Evolutionary conservation across 2,797 vertebrate genomes (phyloP), one percentile per base, ranked within the genome.

Genomic region (Danio tinwini): DNA sequence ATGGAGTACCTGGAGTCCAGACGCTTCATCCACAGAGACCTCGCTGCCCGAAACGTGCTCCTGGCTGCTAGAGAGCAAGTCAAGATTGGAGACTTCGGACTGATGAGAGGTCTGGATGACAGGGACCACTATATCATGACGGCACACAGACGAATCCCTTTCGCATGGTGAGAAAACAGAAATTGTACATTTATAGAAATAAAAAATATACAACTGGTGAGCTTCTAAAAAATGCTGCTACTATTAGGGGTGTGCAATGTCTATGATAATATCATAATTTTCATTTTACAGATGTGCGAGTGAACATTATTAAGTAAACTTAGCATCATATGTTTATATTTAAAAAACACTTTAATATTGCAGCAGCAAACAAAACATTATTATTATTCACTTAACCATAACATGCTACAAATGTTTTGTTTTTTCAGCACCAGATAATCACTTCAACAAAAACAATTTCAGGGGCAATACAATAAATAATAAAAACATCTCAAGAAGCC

Each of bases 21-120:
- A 2, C 93, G 93, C 13, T 94, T 94, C 70, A 94, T 97, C 82
- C 96, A 97, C 86, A 90, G 96, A 12, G 96, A 97, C 87, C 88
- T 97, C 45, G 96, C 96, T 0, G 94, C 96, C 0, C 92, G 96
- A 5, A 97, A 97, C 58, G 92, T 97, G 19, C 88, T 98, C 59
- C 87, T 97, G 85, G 90, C 93, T 0, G 90, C 93, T 0, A 92
- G 87, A 47, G 93, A 95, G 21, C 85, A 86, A 5, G 93, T 94
- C 56, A 97, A 97, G 88, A 96, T 97, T 4, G 95, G 94, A 0
- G 96, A 98, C 89, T 98, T 98, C 2, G 96, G 96, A 9, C 89
- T 98, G 61, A 95, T 96, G 93, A 90, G 95, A 73, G 93, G 93
- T 0, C 90, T 98, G 82, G 83, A 82, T 49, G 90, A 95, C 19